Evolutionary conservation across 2,888 invertebrate genomes (phyloP), one percentile per base, ranked within the genome.

Genomic region (Amorpha juglandis): DNA sequence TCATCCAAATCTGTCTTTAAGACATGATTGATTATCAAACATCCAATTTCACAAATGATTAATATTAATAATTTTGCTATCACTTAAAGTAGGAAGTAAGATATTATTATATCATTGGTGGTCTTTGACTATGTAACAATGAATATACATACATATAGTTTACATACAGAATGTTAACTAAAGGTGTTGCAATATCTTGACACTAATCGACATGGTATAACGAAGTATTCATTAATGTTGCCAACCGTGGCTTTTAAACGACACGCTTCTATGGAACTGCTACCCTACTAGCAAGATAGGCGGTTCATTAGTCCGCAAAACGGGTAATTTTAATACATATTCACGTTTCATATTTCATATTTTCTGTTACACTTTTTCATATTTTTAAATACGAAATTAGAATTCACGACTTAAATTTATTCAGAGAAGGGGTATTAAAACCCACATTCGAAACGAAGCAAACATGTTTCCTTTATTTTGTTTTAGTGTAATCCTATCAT

Each of bases 211-310:
- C 55, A 11, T 38, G 55, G 11, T 19, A 38, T 38, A 58, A 58
- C 16, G 38, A 58, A 58, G 12, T 16, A 38, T 58, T 58, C 55
- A 38, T 58, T 58, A 58, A 38, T 58, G 55, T 38, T 55, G 35
- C 38, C 38, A 58, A 11, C 38, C 38, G 38, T 58, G 38, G 19
- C 19, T 58, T 58, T 55, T 58, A 19, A 19, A 58, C 55, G 16
- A 58, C 55, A 58, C 55, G 16, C 48, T 50, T 19, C 16, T 11
- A 19, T 19, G 16, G 38, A 38, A 38, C 55, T 38, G 16, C n/a
- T n/a, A n/a, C n/a, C n/a, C 19, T 12, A 38, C 55, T 38, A 7
- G 12, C 55, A 58, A 58, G 19, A 16, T 38, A 58, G 11, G 38
- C 55, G 19, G 38, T 58, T 58, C 55, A 58, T 58, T 58, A 58